Percentiles rank a stretch among this genome's conserved stretches.
Conservation (phyloP, 2,113 vertebrate species). For the human region GRCh38 chr3:143573501-143574000, state of each 20-base stretch:
- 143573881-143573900: neutral
- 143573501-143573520: neutral
- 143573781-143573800: neutral
- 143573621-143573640: neutral
- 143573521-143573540: neutral
- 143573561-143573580: neutral
- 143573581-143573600: neutral
- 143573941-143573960: neutral
- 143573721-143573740: neutral
- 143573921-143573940: neutral
- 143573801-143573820: neutral
- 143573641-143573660: neutral
- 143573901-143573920: conserved; percentile 43
- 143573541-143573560: neutral
- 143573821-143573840: neutral
- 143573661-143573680: too few species aligned
- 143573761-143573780: neutral
- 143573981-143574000: neutral
- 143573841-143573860: conserved; percentile 23
- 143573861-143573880: conserved; percentile 61
- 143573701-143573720: neutral
- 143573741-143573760: neutral
- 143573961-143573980: neutral
- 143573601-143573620: neutral
- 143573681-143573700: rapidly evolving